Evolutionary conservation across 1,140 invertebrate genomes (phyloP).

Genomic region (Drosophila ohnishii): DNA sequence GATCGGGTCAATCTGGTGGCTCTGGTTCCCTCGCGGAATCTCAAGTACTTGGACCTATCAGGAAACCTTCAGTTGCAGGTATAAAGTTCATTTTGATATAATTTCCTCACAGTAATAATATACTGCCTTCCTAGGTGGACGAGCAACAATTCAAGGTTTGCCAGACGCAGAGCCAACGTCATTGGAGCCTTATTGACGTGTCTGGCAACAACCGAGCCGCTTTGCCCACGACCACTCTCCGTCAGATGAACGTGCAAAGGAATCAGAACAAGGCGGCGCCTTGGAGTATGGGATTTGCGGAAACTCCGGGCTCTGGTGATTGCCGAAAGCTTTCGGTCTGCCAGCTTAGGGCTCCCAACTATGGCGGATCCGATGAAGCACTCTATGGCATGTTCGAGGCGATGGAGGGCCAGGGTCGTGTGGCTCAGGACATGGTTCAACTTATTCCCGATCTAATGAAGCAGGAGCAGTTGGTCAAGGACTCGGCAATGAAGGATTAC

Average conservation of each 20-base stretch:
- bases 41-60: constrained; percentile 93
- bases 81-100: neutral
- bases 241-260: constrained; percentile 83
- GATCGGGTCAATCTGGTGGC: constrained; percentile 90
- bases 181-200: constrained; percentile 92
- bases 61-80: constrained; percentile 90
- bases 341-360: constrained; percentile 89
- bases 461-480: constrained; percentile 91
- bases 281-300: constrained; percentile 92
- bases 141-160: constrained; percentile 91
- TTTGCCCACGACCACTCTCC: constrained; percentile 85
- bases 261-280: constrained; percentile 85
- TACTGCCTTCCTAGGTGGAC: constrained; percentile 84
- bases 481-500: constrained; percentile 89
- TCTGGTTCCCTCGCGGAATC: constrained; percentile 88
- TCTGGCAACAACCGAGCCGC: constrained; percentile 89
- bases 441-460: constrained; percentile 90
- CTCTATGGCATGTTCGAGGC: constrained; percentile 93
- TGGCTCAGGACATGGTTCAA: constrained; percentile 86
- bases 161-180: constrained; percentile 87
- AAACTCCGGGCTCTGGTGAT: constrained; percentile 88
- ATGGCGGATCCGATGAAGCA: constrained; percentile 87
- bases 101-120: too few relatives aligned
- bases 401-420: constrained; percentile 85
- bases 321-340: constrained; percentile 88